Evolutionary conservation across 2,888 invertebrate species (phyloP).

Genomic region (Camptogramma bilineatum): DNA sequence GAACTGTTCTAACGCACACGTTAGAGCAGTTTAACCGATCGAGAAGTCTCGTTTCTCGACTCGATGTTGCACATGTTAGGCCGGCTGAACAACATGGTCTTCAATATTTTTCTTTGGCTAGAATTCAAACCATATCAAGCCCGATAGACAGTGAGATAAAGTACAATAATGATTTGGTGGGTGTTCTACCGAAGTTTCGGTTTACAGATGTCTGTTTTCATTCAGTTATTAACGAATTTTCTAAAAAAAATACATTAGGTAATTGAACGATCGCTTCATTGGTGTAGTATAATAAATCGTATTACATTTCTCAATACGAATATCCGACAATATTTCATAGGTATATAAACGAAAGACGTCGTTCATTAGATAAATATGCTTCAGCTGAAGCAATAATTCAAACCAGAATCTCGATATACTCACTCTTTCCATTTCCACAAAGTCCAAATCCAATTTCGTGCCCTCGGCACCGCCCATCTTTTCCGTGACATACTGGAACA

Average conservation of each 20-base stretch:
- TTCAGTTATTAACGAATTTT: neutral
- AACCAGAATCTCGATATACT: slow-evolving; percentile 62
- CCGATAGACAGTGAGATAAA: no score
- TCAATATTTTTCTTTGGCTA: no score
- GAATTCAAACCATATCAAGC: no score
- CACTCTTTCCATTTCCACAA: slow-evolving; percentile 99
- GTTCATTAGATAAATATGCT: slow-evolving; percentile 28
- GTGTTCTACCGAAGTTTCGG: no score
- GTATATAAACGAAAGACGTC: slow-evolving; percentile 7
- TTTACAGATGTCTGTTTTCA: neutral
- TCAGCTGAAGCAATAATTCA: slow-evolving; percentile 25
- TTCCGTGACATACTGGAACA: slow-evolving; percentile 98
- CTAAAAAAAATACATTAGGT: neutral
- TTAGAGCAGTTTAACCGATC: no score
- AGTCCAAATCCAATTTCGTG: slow-evolving; percentile 99
- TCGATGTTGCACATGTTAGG: no score
- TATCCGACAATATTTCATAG: neutral
- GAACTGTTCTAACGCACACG: no score
- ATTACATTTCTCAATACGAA: slow-evolving; percentile 2
- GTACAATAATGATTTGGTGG: no score
- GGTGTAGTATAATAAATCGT: neutral
- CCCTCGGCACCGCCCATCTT: slow-evolving; percentile 99
- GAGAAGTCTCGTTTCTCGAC: no score
- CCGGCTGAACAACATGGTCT: no score
- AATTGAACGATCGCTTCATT: slow-evolving; percentile 3